Evolutionary conservation across 1,140 invertebrate genomes (phyloP), one percentile per base, ranked within the genome.

Genomic region (Tachypleus tridentatus): DNA sequence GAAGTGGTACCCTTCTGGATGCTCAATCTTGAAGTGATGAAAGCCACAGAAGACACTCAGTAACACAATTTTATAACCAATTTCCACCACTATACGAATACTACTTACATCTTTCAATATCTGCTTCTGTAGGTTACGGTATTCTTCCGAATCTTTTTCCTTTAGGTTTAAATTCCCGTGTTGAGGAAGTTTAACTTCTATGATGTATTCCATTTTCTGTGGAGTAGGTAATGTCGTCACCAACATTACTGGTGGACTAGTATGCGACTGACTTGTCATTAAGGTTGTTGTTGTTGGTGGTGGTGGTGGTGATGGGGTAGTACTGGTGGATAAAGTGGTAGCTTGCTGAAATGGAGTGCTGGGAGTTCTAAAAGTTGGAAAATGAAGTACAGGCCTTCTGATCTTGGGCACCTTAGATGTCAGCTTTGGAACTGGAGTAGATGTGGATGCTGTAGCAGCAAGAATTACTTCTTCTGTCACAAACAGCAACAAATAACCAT

Each of bases 161-260:
- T 52, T 51, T 9, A 59, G 7, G 4, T 5, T 10, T 49, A 53
- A 29, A 11, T 54, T 64, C 59, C 63, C 57, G 5, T 52, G 49
- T n/a, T 64, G 60, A 10, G 58, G 62, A n/a, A 67, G 52, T 58
- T 64, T 64, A 1, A 67, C 6, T 64, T 64, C 63, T 10, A 64
- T 10, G 8, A 49, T 48, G 62, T 64, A 64, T 11, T 52, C 54
- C 48, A 60, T 29, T 29, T 29, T 10, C 7, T 8, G 47, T 51
- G 60, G 29, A 10, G 8, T 56, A 11, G 51, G 2, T 60, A 9
- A 9, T 9, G 59, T n/a, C 29, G 49, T 61, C 49, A 50, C 7
- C 49, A 49, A 6, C 8, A 50, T 8, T 29, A 11, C 8, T 49
- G 49, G 60, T 29, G n/a, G n/a, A 7, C 47, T 11, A 49, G 60